phyloP scores from a whole-genome alignment of 2,797 vertebrate genomes.

The Mergus octosetaceus region DNA sequence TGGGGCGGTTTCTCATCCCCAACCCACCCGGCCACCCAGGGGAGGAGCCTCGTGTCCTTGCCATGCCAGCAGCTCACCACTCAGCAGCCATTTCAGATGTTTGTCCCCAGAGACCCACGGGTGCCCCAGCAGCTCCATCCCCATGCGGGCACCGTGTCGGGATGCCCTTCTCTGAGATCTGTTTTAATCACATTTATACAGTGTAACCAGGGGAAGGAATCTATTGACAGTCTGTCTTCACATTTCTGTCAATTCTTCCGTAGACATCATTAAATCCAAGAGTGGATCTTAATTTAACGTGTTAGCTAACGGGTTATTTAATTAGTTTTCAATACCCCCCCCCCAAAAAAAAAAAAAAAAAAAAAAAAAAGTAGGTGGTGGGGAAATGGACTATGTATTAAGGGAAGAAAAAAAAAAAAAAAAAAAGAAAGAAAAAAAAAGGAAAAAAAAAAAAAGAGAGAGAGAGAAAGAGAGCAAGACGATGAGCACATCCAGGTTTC shows the following conservation, averaged over 20 bases:
- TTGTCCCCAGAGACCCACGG: background rate
- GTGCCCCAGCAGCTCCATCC: background rate
- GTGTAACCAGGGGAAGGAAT: conserved; percentile 57
- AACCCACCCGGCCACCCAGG: rapidly evolving
- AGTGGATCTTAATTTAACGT: conserved; percentile 74
- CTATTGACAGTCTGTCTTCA: conserved; percentile 67
- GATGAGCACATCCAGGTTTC: conserved; percentile 23
- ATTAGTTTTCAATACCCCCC: conserved; percentile 64
- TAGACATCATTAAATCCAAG: conserved; percentile 74
- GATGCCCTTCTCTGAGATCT: conserved; percentile 29
- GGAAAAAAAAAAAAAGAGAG: no score
- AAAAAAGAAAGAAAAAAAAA: no score
- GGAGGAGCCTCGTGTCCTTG: background rate
- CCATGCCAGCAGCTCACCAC: background rate
- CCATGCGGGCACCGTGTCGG: rapidly evolving
- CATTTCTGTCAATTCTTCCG: conserved; percentile 71
- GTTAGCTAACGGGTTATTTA: conserved; percentile 70
- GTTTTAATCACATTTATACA: conserved; percentile 72
- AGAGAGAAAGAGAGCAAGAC: background rate
- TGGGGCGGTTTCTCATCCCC: rapidly evolving
- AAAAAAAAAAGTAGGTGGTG: background rate
- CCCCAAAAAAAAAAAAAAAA: no score
- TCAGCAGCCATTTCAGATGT: background rate
- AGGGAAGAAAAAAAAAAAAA: background rate
- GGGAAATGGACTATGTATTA: background rate